phyloP scores from a whole-genome alignment of 2,113 vertebrate species.

The Balaeniceps rex region DNA sequence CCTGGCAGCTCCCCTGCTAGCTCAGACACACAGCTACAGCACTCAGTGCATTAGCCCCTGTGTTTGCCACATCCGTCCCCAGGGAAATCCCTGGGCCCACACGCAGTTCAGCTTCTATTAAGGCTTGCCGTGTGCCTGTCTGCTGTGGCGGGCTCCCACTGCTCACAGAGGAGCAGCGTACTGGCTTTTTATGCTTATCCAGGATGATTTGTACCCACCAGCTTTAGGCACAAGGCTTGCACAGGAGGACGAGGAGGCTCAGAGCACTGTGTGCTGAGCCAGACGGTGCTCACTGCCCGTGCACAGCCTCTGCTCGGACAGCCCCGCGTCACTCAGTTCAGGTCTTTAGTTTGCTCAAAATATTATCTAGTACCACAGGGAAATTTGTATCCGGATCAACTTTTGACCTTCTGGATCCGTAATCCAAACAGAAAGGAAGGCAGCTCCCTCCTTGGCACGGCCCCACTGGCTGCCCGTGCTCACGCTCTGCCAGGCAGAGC shows the following conservation, averaged over 20 bases:
- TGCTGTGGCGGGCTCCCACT: neutral
- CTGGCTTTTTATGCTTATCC: neutral
- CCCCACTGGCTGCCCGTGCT: rapidly evolving
- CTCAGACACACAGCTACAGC: neutral
- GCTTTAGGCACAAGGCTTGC: neutral
- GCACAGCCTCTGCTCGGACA: rapidly evolving
- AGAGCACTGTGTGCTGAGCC: neutral
- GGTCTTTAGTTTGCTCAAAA: neutral
- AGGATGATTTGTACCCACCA: neutral
- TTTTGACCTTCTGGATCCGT: neutral
- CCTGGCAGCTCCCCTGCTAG: neutral
- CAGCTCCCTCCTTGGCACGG: neutral
- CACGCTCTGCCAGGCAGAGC: neutral
- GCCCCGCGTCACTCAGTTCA: neutral
- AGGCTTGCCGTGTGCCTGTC: neutral
- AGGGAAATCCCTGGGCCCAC: conserved; percentile 52
- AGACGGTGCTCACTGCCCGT: neutral
- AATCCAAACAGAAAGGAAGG: neutral
- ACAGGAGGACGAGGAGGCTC: neutral
- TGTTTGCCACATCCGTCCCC: conserved; percentile 44
- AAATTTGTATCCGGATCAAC: neutral
- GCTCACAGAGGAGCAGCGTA: neutral
- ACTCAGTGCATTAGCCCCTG: neutral
- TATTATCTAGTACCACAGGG: neutral
- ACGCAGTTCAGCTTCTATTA: neutral